Evolutionary conservation across 2,113 vertebrate species (phyloP).

Genomic region (Paramisgurnus dabryanus): DNA sequence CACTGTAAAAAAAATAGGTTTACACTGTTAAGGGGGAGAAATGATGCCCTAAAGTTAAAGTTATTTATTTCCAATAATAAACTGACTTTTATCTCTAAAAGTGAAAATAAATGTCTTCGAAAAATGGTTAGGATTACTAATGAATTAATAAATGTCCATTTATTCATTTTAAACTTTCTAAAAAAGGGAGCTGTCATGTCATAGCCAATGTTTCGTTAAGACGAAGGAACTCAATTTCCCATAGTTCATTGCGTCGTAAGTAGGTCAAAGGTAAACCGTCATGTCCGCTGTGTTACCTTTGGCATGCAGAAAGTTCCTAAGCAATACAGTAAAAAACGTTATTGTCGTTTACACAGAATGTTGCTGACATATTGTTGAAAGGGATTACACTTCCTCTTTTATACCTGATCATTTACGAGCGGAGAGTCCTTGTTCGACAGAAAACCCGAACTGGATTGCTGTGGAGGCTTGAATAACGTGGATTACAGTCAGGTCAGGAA

Average conservation of each 20-base stretch:
- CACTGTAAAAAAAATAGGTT: no score
- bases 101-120: no score
- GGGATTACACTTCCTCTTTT: background rate
- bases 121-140: no score
- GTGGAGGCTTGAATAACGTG: slow-evolving; percentile 74
- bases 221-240: slow-evolving; percentile 58
- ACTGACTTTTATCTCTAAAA: no score
- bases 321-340: background rate
- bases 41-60: no score
- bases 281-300: slow-evolving; percentile 3
- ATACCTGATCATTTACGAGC: slow-evolving; percentile 51
- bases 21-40: no score
- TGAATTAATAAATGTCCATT: no score
- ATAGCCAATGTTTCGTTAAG: background rate
- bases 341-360: background rate
- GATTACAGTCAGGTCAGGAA: slow-evolving; percentile 64
- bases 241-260: slow-evolving; percentile 50
- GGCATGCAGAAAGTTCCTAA: background rate
- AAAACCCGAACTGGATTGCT: slow-evolving; percentile 66
- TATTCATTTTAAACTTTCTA: no score
- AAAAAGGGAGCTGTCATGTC: no score
- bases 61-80: no score
- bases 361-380: background rate
- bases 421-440: slow-evolving; percentile 12
- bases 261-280: slow-evolving; percentile 50